These are phyloP conservation scores for Pristis pectinata DNA, from an alignment of 2,797 vertebrate genomes.

Conservation along the genomic window DNA sequence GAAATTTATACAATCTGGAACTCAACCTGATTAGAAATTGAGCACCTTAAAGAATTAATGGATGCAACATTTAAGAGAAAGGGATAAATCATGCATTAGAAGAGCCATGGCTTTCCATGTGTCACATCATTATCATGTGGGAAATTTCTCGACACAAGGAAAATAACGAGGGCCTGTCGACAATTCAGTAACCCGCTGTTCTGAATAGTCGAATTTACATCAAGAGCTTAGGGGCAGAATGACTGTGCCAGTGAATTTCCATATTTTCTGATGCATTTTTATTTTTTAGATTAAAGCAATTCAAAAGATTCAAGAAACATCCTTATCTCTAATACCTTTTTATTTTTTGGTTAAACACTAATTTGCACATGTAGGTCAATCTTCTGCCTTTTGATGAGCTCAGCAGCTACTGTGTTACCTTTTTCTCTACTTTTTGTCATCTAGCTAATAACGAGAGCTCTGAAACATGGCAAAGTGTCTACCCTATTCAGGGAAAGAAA, in stretches of 20 bases:
- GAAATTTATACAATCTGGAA: neutral
- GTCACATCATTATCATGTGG: neutral
- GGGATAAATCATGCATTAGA: neutral
- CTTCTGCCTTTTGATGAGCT: neutral
- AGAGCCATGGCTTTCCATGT: neutral
- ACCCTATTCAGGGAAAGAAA: neutral
- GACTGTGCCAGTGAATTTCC: neutral
- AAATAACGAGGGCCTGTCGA: neutral
- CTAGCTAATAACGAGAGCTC: neutral
- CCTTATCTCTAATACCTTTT: neutral
- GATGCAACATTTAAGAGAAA: neutral
- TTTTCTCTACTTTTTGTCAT: neutral
- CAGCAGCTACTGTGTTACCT: neutral
- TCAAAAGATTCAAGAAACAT: neutral
- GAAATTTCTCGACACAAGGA: neutral
- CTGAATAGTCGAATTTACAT: neutral
- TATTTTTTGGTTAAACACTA: neutral
- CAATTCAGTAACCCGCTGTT: neutral
- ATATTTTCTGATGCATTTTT: neutral
- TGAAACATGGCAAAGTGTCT: neutral
- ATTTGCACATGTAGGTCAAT: neutral
- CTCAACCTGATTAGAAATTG: neutral
- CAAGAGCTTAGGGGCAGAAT: neutral
- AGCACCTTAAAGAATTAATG: neutral
- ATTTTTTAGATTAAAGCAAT: neutral